Evolutionary conservation across 92 coral and sea anemone genomes (phyloP).

Genomic region (Epizoanthus rinbou): DNA sequence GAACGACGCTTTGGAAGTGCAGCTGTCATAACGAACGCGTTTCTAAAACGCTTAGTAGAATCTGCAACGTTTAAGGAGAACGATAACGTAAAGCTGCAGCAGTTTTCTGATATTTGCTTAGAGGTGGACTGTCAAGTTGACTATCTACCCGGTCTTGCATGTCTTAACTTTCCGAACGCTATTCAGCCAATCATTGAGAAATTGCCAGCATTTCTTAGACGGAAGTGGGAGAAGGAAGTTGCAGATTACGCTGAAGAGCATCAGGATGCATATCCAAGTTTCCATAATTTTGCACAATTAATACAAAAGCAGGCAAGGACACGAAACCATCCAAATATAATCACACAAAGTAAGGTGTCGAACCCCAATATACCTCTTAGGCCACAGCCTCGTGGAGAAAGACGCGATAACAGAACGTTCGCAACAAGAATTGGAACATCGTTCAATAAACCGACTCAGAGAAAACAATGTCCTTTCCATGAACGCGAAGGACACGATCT

Average conservation of each 20-base stretch:
- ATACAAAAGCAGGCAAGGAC: constrained; percentile 46
- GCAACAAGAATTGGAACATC: background rate
- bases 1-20: constrained; percentile 72
- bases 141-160: constrained; percentile 45
- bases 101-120: constrained; percentile 53
- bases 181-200: constrained; percentile 49
- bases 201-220: constrained; percentile 33
- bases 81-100: constrained; percentile 42
- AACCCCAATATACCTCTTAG: background rate
- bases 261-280: constrained; percentile 44
- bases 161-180: constrained; percentile 48
- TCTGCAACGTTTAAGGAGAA: constrained; percentile 49
- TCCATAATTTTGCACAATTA: constrained; percentile 33
- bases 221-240: constrained; percentile 45
- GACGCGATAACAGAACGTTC: background rate
- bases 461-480: constrained; percentile 8
- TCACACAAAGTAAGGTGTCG: background rate
- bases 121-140: constrained; percentile 58
- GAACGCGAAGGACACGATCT: background rate
- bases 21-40: constrained; percentile 59
- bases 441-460: background rate
- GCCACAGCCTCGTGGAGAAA: background rate
- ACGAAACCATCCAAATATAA: constrained; percentile 39
- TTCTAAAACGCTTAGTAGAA: constrained; percentile 55
- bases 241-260: constrained; percentile 46